Conservation (phyloP, 2,113 vertebrate species). For the Otocyon megalotis region DNA sequence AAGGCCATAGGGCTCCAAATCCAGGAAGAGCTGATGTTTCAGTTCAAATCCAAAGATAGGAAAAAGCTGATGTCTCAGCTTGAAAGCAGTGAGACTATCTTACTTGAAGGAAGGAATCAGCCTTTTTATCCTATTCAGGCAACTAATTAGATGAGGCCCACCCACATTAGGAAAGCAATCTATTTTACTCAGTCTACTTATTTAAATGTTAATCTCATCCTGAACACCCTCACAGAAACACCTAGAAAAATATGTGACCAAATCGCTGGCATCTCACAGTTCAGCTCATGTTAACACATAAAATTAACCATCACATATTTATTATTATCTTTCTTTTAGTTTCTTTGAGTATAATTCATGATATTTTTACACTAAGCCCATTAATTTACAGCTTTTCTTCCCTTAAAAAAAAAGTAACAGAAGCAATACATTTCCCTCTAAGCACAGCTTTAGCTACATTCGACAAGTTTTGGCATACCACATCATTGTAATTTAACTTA, state of each 20-base stretch:
- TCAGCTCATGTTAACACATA: not conserved
- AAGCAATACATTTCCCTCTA: not conserved
- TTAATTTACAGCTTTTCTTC: not conserved
- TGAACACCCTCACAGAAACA: slow-evolving; percentile 15
- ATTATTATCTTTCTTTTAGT: not conserved
- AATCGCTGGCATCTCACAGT: not conserved
- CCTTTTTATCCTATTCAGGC: not conserved
- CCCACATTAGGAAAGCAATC: not conserved
- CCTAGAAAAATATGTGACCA: not conserved
- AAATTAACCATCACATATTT: not conserved
- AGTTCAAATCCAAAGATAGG: not conserved
- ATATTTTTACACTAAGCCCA: not conserved
- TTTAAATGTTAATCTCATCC: slow-evolving; percentile 24
- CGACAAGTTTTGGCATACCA: not conserved
- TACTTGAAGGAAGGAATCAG: not conserved
- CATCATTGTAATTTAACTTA: not conserved
- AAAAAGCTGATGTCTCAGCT: not conserved
- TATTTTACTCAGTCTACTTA: not conserved
- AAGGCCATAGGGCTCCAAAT: not conserved
- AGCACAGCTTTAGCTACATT: not conserved
- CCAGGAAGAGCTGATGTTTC: slow-evolving; percentile 5
- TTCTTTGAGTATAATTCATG: not conserved
- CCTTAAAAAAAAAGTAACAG: slow-evolving; percentile 5
- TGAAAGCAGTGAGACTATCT: not conserved
- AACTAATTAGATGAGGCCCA: not conserved